phyloP scores from a whole-genome alignment of 2,797 vertebrate genomes.

The Paratrypauchen microcephalus region DNA sequence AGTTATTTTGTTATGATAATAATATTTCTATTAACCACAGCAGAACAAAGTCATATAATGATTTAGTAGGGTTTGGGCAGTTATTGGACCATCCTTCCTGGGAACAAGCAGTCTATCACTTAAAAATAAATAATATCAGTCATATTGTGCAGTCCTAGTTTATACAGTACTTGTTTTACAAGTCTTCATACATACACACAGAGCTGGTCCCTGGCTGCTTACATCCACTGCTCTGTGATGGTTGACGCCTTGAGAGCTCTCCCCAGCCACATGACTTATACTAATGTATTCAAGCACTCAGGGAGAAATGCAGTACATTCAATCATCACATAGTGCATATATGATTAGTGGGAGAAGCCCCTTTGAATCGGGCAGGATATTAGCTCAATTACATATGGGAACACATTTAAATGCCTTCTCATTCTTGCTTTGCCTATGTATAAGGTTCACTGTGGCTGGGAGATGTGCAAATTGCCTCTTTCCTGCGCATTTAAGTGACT shows the following conservation, averaged over 20 bases:
- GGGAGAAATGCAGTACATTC: constrained; percentile 28
- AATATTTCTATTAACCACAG: too few species aligned
- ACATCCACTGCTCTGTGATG: constrained; percentile 91
- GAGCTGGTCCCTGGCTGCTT: constrained; percentile 81
- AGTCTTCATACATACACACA: constrained; percentile 33
- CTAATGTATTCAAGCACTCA: constrained; percentile 33
- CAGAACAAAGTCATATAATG: too few species aligned
- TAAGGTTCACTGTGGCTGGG: constrained; percentile 77
- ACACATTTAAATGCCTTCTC: constrained; percentile 20
- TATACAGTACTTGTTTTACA: constrained; percentile 43
- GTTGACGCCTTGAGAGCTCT: constrained; percentile 91
- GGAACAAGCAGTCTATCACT: too few species aligned
- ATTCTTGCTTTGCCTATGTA: constrained; percentile 34
- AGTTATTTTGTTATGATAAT: too few species aligned
- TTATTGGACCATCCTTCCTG: too few species aligned
- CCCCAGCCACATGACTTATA: constrained; percentile 78
- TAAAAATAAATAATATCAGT: background rate
- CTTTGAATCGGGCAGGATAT: constrained; percentile 21
- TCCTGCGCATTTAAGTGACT: constrained; percentile 56
- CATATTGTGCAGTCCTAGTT: constrained; percentile 40
- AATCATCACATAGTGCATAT: constrained; percentile 30
- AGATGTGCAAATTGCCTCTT: constrained; percentile 82
- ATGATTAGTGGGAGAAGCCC: constrained; percentile 27
- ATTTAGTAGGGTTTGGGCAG: too few species aligned
- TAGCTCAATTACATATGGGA: constrained; percentile 13